These are phyloP conservation scores for Tribolium madens DNA, from an alignment of 1,140 invertebrate species.

Conservation along the genomic window DNA sequence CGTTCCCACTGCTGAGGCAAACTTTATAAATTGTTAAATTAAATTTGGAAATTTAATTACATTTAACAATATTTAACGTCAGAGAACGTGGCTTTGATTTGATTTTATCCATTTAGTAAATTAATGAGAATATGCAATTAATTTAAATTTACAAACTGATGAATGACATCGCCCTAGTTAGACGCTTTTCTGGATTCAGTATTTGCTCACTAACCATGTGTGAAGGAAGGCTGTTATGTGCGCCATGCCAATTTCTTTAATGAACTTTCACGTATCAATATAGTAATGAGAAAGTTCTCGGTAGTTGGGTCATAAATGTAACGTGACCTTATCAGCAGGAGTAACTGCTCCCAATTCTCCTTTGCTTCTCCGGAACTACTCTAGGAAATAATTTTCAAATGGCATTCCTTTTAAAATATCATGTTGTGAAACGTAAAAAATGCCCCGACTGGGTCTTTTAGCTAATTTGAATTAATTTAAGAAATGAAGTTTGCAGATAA, in stretches of 20 bases:
- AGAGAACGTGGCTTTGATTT: conserved; percentile 33
- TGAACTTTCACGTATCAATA: conserved; percentile 49
- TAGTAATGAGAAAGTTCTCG: conserved; percentile 49
- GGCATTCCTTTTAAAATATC: conserved; percentile 25
- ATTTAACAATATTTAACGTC: conserved; percentile 37
- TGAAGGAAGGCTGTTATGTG: conserved; percentile 12
- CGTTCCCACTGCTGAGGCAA: neutral
- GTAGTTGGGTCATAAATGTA: conserved; percentile 49
- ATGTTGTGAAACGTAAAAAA: conserved; percentile 8
- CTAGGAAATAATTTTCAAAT: conserved; percentile 10
- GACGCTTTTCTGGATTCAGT: conserved; percentile 16
- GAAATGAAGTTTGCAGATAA: conserved; percentile 39
- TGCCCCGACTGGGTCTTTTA: neutral
- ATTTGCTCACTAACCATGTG: conserved; percentile 30
- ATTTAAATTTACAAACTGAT: conserved; percentile 38
- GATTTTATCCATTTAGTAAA: conserved; percentile 32
- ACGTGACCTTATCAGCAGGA: conserved; percentile 49
- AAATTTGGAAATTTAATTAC: conserved; percentile 37
- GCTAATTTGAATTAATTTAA: conserved; percentile 35
- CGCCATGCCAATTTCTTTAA: conserved; percentile 43
- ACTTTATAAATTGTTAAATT: conserved; percentile 38
- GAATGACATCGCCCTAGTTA: conserved; percentile 28
- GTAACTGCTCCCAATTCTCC: conserved; percentile 44
- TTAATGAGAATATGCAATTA: conserved; percentile 31
- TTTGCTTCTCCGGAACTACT: conserved; percentile 31